phyloP scores from a whole-genome alignment of 1,140 invertebrate genomes.

The Hyles euphorbiae region DNA sequence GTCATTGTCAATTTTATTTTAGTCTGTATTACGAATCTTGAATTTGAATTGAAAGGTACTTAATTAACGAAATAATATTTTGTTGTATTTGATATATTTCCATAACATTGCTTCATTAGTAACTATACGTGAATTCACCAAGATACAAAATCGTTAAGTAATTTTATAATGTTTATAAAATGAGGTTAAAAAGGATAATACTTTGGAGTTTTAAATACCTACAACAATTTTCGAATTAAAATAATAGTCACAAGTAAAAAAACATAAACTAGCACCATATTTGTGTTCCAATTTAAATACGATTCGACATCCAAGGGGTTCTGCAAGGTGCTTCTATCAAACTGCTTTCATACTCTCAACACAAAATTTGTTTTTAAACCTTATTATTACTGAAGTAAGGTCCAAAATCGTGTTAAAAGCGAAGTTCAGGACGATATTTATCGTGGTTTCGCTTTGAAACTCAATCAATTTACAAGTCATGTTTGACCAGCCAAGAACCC shows the following conservation, averaged over 20 bases:
- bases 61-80: too few species aligned
- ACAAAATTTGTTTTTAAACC: constrained; percentile 1
- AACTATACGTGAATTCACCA: too few species aligned
- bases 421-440: constrained; percentile 11
- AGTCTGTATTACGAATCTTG: too few species aligned
- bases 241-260: constrained; percentile 21
- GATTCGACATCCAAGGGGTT: constrained; percentile 44
- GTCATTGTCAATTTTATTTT: too few species aligned
- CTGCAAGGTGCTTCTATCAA: constrained; percentile 19
- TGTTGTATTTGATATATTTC: too few species aligned
- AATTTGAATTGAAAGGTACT: too few species aligned
- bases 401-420: constrained; percentile 18
- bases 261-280: constrained; percentile 49
- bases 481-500: constrained; percentile 55
- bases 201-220: too few species aligned
- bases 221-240: background rate
- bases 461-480: constrained; percentile 64
- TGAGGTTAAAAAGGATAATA: too few species aligned
- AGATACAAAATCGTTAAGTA: too few species aligned
- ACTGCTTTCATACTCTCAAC: constrained; percentile 9
- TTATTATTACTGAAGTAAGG: constrained; percentile 19
- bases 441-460: constrained; percentile 32
- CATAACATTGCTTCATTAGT: too few species aligned
- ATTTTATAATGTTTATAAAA: too few species aligned
- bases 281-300: constrained; percentile 51